Conservation (phyloP, 2,888 invertebrate species). For the Physocephala rufipes region DNA sequence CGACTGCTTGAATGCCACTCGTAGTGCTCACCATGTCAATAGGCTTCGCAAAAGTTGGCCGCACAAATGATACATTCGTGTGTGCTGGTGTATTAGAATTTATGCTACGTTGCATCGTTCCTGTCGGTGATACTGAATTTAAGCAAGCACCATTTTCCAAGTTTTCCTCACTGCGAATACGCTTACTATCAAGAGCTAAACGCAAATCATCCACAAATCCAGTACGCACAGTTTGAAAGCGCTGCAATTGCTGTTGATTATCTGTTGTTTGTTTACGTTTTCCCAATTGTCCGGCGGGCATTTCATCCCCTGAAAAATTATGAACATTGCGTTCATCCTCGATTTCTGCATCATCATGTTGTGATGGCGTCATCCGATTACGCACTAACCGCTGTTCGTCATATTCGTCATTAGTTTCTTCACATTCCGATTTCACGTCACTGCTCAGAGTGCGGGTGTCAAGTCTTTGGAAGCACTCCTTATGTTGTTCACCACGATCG, state of each 20-base stretch:
- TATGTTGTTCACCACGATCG: slow-evolving; percentile 50
- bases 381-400: slow-evolving; percentile 42
- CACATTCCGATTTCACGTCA: slow-evolving; percentile 61
- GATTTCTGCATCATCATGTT: slow-evolving; percentile 51
- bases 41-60: slow-evolving; percentile 58
- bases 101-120: slow-evolving; percentile 29
- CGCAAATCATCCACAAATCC: slow-evolving; percentile 54
- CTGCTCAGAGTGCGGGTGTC: slow-evolving; percentile 47
- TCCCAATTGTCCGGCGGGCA: slow-evolving; percentile 28
- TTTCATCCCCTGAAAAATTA: slow-evolving; percentile 48
- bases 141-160: slow-evolving; percentile 37
- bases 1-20: slow-evolving; percentile 39
- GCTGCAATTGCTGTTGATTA: slow-evolving; percentile 46
- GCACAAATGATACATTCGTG: slow-evolving; percentile 58
- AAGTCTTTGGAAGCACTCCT: slow-evolving; percentile 15
- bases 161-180: slow-evolving; percentile 53
- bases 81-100: slow-evolving; percentile 40
- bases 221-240: slow-evolving; percentile 51
- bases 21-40: slow-evolving; percentile 57
- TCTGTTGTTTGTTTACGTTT: slow-evolving; percentile 16
- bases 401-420: slow-evolving; percentile 54
- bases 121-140: slow-evolving; percentile 29
- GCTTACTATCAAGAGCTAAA: slow-evolving; percentile 41
- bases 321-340: slow-evolving; percentile 51
- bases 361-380: slow-evolving; percentile 37